Conservation (phyloP, 2,113 vertebrate species). For the Hassar affinis region DNA sequence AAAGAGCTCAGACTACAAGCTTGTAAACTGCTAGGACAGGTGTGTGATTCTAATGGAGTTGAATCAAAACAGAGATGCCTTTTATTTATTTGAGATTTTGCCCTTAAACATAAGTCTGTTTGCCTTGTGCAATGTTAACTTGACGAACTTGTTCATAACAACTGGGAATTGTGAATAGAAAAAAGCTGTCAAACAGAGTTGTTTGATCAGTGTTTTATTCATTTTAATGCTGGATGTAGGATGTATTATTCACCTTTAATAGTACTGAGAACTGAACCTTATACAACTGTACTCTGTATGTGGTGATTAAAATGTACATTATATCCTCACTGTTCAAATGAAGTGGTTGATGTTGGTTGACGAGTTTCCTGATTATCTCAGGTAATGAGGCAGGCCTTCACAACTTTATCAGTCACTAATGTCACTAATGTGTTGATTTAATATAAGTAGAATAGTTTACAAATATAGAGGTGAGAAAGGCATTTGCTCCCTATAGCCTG, state of each 20-base stretch:
- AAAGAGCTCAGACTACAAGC: neutral
- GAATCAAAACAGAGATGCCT: neutral
- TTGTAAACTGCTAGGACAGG: neutral
- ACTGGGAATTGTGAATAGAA: neutral
- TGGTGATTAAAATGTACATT: too few relatives aligned
- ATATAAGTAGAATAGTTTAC: neutral
- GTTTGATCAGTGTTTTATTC: neutral
- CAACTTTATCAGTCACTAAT: neutral
- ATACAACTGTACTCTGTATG: neutral
- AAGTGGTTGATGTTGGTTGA: too few relatives aligned
- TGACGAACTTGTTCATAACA: neutral
- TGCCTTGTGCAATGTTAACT: neutral
- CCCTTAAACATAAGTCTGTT: neutral
- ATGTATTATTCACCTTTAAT: neutral
- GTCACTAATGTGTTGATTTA: neutral
- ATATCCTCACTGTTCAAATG: too few relatives aligned
- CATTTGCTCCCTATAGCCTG: neutral
- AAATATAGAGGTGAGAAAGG: neutral
- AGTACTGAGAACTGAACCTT: neutral
- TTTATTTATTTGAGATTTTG: neutral
- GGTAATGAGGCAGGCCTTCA: neutral
- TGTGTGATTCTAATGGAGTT: neutral
- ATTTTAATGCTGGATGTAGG: neutral
- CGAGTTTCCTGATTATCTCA: too few relatives aligned
- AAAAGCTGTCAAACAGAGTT: neutral